These are phyloP conservation scores for Tromatobia lineatoria DNA, from an alignment of 2,888 invertebrate species.

Conservation along the genomic window DNA sequence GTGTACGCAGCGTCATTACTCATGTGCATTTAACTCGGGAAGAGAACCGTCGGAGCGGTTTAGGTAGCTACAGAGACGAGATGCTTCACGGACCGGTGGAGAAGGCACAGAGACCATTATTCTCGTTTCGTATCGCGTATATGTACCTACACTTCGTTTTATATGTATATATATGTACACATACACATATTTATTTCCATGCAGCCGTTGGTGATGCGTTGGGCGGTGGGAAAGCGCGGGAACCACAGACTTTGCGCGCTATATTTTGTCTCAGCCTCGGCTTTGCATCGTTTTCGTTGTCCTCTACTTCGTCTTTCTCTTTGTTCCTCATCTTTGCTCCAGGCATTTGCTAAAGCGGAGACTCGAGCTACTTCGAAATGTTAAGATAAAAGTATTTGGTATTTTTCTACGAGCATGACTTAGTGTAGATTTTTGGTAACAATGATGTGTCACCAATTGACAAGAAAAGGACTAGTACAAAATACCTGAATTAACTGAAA, in stretches of 20 bases:
- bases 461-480: no score
- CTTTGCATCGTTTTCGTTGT: slow-evolving; percentile 4
- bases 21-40: slow-evolving; percentile 62
- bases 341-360: not conserved
- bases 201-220: slow-evolving; percentile 64
- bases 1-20: slow-evolving; percentile 63
- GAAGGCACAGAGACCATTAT: slow-evolving; percentile 76
- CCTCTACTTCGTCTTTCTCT: not conserved
- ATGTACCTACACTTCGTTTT: slow-evolving; percentile 33
- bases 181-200: not conserved
- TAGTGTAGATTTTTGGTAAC: no score
- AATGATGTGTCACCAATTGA: no score
- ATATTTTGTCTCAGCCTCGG: not conserved
- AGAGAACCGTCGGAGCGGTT: slow-evolving; percentile 55
- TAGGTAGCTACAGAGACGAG: slow-evolving; percentile 45
- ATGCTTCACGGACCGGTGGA: slow-evolving; percentile 62
- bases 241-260: slow-evolving; percentile 24
- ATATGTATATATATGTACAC: not conserved
- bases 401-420: no score
- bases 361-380: not conserved
- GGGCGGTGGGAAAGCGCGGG: slow-evolving; percentile 68
- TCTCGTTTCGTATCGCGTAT: slow-evolving; percentile 74
- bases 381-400: no score
- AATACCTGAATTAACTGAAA: no score
- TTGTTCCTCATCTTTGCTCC: not conserved